phyloP scores from a whole-genome alignment of 2,113 vertebrate genomes.

The Brachionichthys hirsutus region DNA sequence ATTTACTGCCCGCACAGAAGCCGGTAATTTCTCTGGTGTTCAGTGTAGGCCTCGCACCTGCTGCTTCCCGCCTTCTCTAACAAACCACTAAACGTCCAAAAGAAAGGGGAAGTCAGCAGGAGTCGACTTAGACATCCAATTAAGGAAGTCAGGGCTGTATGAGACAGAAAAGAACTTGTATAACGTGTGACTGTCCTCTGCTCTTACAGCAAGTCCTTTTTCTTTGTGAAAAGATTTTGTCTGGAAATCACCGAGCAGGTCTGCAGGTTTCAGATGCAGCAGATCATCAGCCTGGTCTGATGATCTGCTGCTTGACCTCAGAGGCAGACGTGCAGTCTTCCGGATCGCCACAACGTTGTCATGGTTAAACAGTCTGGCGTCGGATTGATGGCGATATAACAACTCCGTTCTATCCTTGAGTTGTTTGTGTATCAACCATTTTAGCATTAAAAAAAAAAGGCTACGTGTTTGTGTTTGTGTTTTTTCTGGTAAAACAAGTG shows the following conservation, averaged over 20 bases:
- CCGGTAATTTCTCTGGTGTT: constrained; percentile 69
- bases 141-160: constrained; percentile 6
- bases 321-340: neutral
- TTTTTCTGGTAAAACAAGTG: constrained; percentile 12
- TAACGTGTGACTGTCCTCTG: constrained; percentile 6
- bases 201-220: constrained; percentile 7
- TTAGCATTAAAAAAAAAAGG: constrained; percentile 4
- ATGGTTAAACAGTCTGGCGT: constrained; percentile 39
- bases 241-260: neutral
- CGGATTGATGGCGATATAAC: constrained; percentile 26
- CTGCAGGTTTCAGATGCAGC: constrained; percentile 9
- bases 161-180: constrained; percentile 25
- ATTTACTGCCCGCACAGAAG: constrained; percentile 76
- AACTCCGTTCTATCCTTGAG: constrained; percentile 17
- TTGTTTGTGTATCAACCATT: constrained; percentile 18
- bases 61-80: constrained; percentile 56
- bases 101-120: constrained; percentile 37
- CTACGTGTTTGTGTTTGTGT: too few relatives aligned
- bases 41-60: constrained; percentile 62
- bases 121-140: too few relatives aligned
- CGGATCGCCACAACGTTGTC: constrained; percentile 10
- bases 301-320: constrained; percentile 20
- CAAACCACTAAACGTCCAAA: constrained; percentile 59
- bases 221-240: neutral
- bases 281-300: neutral